phyloP scores from a whole-genome alignment of 2,113 vertebrate genomes.

The Eupsittula cactorum region DNA sequence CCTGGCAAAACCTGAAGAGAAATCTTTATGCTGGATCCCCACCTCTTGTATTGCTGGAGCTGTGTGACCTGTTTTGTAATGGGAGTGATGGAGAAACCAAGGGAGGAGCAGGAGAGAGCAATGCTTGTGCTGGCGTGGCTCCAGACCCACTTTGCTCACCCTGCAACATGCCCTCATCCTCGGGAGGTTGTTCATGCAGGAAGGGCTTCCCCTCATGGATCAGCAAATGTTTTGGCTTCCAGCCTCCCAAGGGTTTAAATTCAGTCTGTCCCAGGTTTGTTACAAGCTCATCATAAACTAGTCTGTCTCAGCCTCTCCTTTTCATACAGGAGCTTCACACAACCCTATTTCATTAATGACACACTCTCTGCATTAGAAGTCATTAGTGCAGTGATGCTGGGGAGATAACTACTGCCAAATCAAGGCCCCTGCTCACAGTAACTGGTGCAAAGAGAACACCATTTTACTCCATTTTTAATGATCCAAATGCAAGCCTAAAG shows the following conservation, averaged over 20 bases:
- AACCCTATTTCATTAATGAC: rapidly evolving
- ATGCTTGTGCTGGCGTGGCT: neutral
- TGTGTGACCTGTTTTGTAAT: neutral
- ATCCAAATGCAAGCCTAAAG: constrained; percentile 35
- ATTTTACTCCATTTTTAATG: constrained; percentile 33
- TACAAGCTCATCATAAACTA: neutral
- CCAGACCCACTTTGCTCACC: neutral
- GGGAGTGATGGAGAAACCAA: neutral
- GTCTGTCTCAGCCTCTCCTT: neutral
- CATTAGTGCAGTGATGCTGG: neutral
- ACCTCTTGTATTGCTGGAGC: too few species aligned
- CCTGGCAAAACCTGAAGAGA: neutral
- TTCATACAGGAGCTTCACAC: neutral
- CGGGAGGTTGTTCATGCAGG: rapidly evolving
- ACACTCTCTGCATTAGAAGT: neutral
- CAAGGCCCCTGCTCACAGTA: neutral
- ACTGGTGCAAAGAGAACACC: neutral
- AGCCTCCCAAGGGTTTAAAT: neutral
- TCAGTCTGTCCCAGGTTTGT: neutral
- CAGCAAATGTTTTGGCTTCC: neutral
- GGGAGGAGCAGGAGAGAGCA: neutral
- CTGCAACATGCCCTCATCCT: neutral
- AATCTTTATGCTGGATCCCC: neutral
- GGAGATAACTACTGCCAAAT: neutral
- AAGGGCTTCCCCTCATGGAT: neutral